Base-by-base conservation (phyloP, 1,140 invertebrate species). In the Meloidogyne exigua region DNA sequence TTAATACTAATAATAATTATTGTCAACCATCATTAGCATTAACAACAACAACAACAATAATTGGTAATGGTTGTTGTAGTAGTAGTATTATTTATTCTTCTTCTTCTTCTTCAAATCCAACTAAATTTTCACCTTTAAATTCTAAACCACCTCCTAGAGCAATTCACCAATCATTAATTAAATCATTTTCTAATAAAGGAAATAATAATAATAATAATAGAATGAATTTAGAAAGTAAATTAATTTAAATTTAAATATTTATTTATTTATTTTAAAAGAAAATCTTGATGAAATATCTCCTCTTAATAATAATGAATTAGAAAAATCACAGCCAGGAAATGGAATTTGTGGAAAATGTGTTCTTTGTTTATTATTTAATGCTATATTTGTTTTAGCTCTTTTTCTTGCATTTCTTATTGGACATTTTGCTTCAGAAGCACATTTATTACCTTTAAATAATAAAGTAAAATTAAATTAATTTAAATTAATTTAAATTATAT, bases 351-450 rank as follows among this genome's bases (percentile, higher is more conserved):
- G 80, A 23, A 84, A 84, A 63, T 83, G 82, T 73, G 77, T 83
- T 12, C 70, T 84, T 23, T 83, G 82, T 68, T 66, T 83, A 49
- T 68, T 83, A 42, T 67, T 83, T 65, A 68, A 77, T 39, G 76
- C 80, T 42, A 62, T 84, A 9, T 83, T 83, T 79, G 62, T 83
- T 21, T 79, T 83, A 42, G 79, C 62, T 13, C 23, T 84, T 42
- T 81, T 83, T 72, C 69, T 83, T 26, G 77, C 82, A 7, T 82
- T 83, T 72, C 68, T 83, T 11, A 79, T 83, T 63, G 82, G 82
- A 7, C 81, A 83, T 63, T 73, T 77, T 83, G 82, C 74, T 23
- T 62, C 23, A 67, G 76, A 82, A 57, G 72, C 67, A 42, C 74
- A 79, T 44, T 83, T n/a, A n/a, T n/a, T 76, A 63, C 67, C 25